Base-by-base conservation (phyloP, 2,113 vertebrate species). In the Lepisosteus osseus region DNA sequence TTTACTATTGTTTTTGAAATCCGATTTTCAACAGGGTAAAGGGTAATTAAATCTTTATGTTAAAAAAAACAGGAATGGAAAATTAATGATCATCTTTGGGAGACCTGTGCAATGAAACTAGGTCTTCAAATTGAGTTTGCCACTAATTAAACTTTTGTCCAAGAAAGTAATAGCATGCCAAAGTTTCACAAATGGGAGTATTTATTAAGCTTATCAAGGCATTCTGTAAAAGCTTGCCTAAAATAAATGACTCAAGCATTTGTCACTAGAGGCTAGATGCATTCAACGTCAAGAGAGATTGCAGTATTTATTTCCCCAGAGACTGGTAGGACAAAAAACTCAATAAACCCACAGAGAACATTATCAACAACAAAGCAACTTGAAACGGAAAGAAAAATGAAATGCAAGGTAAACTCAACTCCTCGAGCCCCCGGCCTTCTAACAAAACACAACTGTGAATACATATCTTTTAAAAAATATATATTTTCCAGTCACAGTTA, bases 301-400 rank as follows among this genome's bases (percentile, higher is more conserved):
- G 64, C 69, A 54, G 44, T 29, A 61, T 45, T 75, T 69, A 61
- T 55, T 65, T 65, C 64, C 9, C 7, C 12, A 71, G 65, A 70
- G 7, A 14, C 42, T 45, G 63, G 43, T 43, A 43, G 63, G 17
- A n/a, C 40, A 15, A 55, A 59, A 56, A 70, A 69, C 47, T 63
- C 56, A 61, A 67, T 56, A 76, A 76, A 4, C 71, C 69, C 63
- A 56, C 45, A 45, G 45, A 57, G 54, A 67, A 44, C 55, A 63
- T 63, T 63, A 67, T 72, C 43, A 63, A 44, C 61, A 68, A 40
- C 44, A 41, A 55, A 68, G 15, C 40, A 65, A 56, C 67, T 56
- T 40, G 44, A 3, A 61, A 74, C 13, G 55, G 56, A 62, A 62
- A 63, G 44, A 62, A 55, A 61, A 47, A 62, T 11, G 14, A 44